phyloP scores from a whole-genome alignment of 2,113 vertebrate species.

The Bos javanicus region DNA sequence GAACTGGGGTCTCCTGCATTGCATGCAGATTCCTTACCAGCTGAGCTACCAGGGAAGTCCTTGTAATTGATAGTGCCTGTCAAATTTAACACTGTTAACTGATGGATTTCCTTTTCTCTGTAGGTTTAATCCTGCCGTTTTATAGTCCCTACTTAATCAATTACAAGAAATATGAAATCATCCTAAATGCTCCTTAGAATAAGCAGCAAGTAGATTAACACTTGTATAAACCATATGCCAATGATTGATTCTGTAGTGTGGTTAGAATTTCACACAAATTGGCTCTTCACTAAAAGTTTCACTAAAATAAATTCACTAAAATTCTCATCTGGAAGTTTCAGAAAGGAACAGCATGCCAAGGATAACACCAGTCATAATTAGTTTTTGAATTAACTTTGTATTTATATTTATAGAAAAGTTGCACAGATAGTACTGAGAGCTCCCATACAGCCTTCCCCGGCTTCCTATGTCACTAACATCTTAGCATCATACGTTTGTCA shows the following conservation, averaged over 20 bases:
- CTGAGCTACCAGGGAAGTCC: neutral
- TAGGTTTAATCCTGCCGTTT: neutral
- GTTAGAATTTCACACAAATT: neutral
- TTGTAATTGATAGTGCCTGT: neutral
- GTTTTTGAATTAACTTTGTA: neutral
- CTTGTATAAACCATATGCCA: neutral
- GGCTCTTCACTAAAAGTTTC: neutral
- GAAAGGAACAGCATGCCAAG: neutral
- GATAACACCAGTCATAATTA: neutral
- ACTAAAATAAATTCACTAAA: neutral
- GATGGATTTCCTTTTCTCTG: neutral
- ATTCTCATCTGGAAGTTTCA: neutral
- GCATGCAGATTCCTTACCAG: neutral
- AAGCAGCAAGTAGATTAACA: neutral
- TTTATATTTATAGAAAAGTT: neutral
- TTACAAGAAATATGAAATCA: neutral
- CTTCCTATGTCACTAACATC: neutral
- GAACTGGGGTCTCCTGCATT: neutral
- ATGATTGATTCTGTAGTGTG: neutral
- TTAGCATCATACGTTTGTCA: neutral
- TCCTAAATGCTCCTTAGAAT: neutral
- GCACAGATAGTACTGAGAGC: neutral
- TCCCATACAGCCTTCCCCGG: rapidly evolving
- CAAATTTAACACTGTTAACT: neutral
- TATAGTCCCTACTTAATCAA: neutral